A percentile compares a stretch with the other conserved stretches of the same genome.
These are phyloP conservation scores for Cephus spinipes DNA, from an alignment of 2,888 invertebrate genomes.

Conservation along the genomic window DNA sequence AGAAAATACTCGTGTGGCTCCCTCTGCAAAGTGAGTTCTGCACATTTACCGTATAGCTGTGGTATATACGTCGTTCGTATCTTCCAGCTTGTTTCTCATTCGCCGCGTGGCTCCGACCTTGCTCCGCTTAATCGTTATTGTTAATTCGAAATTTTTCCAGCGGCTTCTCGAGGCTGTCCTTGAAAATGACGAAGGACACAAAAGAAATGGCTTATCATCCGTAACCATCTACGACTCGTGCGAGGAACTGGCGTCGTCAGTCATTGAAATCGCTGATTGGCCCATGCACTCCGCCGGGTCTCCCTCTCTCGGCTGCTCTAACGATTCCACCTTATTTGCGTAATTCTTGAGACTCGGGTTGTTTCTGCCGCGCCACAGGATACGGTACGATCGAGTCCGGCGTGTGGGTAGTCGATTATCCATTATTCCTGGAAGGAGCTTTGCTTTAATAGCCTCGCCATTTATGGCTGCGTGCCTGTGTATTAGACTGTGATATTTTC, in stretches of 20 bases:
- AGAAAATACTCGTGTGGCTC: background rate
- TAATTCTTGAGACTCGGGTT: background rate
- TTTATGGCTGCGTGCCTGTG: background rate
- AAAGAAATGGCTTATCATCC: background rate
- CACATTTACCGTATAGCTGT: background rate
- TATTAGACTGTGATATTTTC: background rate
- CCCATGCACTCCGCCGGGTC: background rate
- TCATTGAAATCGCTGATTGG: background rate
- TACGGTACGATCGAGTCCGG: background rate
- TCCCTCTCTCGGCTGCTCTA: background rate
- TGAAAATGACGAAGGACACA: background rate
- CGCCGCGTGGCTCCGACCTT: background rate
- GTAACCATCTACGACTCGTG: background rate
- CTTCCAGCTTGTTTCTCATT: background rate
- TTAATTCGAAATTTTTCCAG: background rate
- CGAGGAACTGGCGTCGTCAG: background rate
- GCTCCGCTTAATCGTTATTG: background rate
- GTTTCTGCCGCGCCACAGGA: background rate
- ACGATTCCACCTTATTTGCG: background rate
- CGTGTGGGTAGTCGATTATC: background rate
- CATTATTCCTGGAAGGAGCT: background rate
- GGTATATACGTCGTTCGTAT: background rate
- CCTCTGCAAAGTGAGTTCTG: background rate
- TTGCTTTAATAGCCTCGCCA: background rate
- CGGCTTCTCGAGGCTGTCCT: background rate